A percentile compares a stretch with the other conserved stretches of the same genome.
These are phyloP conservation scores for Scomber scombrus DNA, from an alignment of 2,113 vertebrate species.

Conservation along the genomic window DNA sequence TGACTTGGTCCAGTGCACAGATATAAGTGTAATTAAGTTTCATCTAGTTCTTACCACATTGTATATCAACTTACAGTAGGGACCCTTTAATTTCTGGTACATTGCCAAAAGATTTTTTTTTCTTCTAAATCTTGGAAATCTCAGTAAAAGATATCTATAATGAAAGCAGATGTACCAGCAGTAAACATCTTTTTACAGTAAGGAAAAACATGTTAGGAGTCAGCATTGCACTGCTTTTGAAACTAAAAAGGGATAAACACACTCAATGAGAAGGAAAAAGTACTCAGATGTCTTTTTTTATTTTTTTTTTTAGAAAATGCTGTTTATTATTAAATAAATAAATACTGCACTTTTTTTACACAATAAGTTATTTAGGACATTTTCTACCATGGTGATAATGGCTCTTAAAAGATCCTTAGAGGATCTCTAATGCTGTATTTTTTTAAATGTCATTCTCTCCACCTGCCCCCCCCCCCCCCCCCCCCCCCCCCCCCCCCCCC, in stretches of 20 bases:
- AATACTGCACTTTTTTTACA: constrained; percentile 93
- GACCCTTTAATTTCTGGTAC: no score
- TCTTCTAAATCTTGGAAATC: no score
- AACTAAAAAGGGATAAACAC: neutral
- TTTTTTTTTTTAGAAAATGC: constrained; percentile 67
- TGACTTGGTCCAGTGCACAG: constrained; percentile 16
- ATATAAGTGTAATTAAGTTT: constrained; percentile 25
- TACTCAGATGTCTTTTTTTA: neutral
- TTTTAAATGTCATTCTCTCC: constrained; percentile 35
- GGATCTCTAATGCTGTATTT: constrained; percentile 36
- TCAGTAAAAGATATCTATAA: constrained; percentile 1
- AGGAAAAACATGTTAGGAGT: neutral
- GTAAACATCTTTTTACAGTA: neutral
- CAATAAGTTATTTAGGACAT: constrained; percentile 95
- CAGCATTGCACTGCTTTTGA: neutral
- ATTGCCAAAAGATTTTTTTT: no score
- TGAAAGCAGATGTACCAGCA: neutral
- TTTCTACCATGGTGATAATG: constrained; percentile 66
- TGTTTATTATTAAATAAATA: constrained; percentile 90
- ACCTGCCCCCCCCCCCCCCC: neutral
- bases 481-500: neutral
- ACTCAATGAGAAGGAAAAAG: neutral
- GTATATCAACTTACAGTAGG: no score
- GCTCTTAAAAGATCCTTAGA: constrained; percentile 55
- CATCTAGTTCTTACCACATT: neutral